Conservation (phyloP, 2,113 vertebrate species). For the Delphinus delphis region DNA sequence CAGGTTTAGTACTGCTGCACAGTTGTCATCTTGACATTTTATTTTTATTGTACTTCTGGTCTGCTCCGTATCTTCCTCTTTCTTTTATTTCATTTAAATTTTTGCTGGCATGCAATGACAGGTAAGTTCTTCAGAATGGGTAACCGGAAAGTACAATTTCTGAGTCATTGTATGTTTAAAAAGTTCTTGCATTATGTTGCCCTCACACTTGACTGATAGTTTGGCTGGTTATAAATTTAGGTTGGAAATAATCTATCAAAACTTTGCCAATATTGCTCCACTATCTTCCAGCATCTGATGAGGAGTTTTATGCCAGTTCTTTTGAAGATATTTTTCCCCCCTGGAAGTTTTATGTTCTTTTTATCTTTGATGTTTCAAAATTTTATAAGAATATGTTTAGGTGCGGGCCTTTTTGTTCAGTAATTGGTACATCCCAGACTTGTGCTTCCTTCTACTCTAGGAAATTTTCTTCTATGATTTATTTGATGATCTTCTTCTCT, state of each 20-base stretch:
- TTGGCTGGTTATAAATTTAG: constrained; percentile 11
- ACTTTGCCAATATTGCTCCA: not conserved
- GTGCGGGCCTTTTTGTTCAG: not conserved
- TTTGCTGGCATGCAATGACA: not conserved
- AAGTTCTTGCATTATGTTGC: not conserved
- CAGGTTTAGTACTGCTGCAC: not conserved
- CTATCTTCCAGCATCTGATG: not conserved
- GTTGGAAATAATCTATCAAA: not conserved
- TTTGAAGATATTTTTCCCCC: not conserved
- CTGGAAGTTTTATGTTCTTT: not conserved
- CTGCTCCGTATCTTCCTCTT: not conserved
- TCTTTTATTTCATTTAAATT: not conserved
- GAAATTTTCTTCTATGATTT: not conserved
- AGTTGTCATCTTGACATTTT: not conserved
- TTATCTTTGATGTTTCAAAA: constrained; percentile 17
- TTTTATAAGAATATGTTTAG: not conserved
- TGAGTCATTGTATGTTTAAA: not conserved
- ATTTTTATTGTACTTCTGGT: not conserved
- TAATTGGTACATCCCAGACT: not conserved
- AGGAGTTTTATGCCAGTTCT: not conserved
- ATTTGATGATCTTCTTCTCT: not conserved
- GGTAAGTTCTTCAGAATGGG: not conserved
- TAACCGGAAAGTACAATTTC: not conserved
- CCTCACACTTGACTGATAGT: not conserved
- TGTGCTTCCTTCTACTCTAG: not conserved